Percentiles rank a stretch among this genome's conserved stretches.
These are phyloP conservation scores for Agrochola lychnidis DNA, from an alignment of 2,888 invertebrate genomes.

Conservation along the genomic window DNA sequence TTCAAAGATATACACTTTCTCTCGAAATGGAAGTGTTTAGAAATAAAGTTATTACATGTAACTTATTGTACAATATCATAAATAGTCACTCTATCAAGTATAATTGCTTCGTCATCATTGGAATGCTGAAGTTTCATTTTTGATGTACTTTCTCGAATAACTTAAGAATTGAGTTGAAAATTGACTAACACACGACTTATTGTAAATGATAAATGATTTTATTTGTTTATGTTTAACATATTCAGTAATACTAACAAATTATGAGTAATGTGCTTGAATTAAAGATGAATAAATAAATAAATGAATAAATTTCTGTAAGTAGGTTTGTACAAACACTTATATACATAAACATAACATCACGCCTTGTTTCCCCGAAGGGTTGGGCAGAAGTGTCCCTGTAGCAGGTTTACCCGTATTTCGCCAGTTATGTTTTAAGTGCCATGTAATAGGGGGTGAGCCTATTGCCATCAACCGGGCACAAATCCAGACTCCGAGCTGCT, in stretches of 20 bases:
- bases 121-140: slow-evolving; percentile 46
- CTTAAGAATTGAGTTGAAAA: not conserved
- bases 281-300: not conserved
- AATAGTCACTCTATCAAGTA: slow-evolving; percentile 53
- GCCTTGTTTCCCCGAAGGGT: too few species aligned
- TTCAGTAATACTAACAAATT: not conserved
- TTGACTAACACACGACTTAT: not conserved
- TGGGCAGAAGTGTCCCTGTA: too few species aligned
- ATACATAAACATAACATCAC: too few species aligned
- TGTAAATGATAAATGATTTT: not conserved
- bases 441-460: too few species aligned
- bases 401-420: too few species aligned
- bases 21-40: slow-evolving; percentile 39
- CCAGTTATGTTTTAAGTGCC: too few species aligned
- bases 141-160: slow-evolving; percentile 52
- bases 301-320: not conserved
- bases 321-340: not conserved
- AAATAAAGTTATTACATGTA: slow-evolving; percentile 44
- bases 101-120: slow-evolving; percentile 74
- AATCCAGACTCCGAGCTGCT: too few species aligned
- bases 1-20: slow-evolving; percentile 49
- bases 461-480: too few species aligned
- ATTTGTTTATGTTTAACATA: not conserved
- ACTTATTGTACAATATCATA: slow-evolving; percentile 52
- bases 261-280: not conserved